Base-by-base conservation (phyloP, 2,888 invertebrate species). In the Eumacrocentrus americanus region DNA sequence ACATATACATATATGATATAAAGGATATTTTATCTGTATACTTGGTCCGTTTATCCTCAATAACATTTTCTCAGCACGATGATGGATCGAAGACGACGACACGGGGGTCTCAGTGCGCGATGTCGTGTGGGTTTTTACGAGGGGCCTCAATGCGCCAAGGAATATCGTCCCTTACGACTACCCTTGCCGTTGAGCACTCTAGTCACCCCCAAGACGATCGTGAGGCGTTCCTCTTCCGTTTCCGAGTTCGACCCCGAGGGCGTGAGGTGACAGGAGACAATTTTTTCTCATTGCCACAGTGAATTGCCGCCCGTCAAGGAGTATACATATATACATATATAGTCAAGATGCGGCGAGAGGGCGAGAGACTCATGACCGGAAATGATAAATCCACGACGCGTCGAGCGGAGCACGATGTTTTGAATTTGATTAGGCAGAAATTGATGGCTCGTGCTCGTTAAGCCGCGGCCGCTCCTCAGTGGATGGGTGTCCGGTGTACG, bases 391-490 rank as follows among this genome's bases (percentile, higher is more conserved):
- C 38, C 40, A 48, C 18, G 7, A 38, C n/a, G 7, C 20, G 54
- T 38, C 25, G 14, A 34, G 34, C 48, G 23, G 37, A 34, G 52
- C 18, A 38, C 20, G 54, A 54, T 59, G 38, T 40, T 48, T 54
- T 54, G 48, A 48, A 59, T 53, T 59, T 48, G 59, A 59, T 59
- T 54, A 59, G 40, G 34, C 9, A 54, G 59, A 59, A 59, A 59
- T 59, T 54, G 54, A 59, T 58, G 58, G 44, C 50, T 54, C 18
- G 48, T 25, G 60, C 54, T 63, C 57, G 63, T 60, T 63, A 60
- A 63, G 16, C 35, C 20, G 47, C 20, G 25, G 59, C 59, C 54
- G 59, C 59, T 59, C 59, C 59, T 59, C 48, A 44, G 53, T 37
- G 58, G 42, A 47, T 58, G 38, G 46, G 50, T 61, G 58, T 55